Conservation (phyloP, 2,888 invertebrate genomes). For the Lottia scabra region DNA sequence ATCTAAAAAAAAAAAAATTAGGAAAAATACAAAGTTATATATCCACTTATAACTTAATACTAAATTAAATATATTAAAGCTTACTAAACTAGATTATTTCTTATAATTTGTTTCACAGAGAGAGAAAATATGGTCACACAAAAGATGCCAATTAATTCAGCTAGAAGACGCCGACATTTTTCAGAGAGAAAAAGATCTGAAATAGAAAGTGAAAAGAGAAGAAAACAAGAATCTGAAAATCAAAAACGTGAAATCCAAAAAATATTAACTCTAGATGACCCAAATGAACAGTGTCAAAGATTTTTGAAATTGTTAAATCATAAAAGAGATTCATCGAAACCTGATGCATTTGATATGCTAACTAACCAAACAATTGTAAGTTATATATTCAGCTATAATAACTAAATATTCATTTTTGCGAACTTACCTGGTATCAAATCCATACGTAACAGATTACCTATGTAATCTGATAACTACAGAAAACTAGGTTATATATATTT, state of each 20-base stretch:
- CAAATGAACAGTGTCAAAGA: conserved; percentile 48
- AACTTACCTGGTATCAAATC: too few relatives aligned
- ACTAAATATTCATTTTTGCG: too few relatives aligned
- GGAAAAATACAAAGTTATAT: too few relatives aligned
- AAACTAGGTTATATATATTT: too few relatives aligned
- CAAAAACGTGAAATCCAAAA: conserved; percentile 46
- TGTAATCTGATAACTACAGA: too few relatives aligned
- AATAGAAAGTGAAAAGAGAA: conserved; percentile 6
- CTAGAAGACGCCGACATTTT: neutral
- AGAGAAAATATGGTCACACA: too few relatives aligned
- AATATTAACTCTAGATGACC: conserved; percentile 53
- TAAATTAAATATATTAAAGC: too few relatives aligned
- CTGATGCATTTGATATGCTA: neutral
- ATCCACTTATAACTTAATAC: too few relatives aligned
- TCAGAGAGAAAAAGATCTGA: conserved; percentile 1
- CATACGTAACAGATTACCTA: too few relatives aligned
- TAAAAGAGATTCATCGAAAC: neutral
- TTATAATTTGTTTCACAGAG: neutral
- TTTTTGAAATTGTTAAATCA: conserved; percentile 41
- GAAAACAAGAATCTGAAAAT: conserved; percentile 23
- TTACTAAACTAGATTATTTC: conserved; percentile 10
- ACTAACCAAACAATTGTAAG: neutral
- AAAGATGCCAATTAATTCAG: too few relatives aligned
- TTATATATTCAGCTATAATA: too few relatives aligned
- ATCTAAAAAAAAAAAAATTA: too few relatives aligned